These are phyloP conservation scores for Ianthella basta DNA, from an alignment of 37 sponge, comb jelly and placozoan species.

Conservation along the genomic window DNA sequence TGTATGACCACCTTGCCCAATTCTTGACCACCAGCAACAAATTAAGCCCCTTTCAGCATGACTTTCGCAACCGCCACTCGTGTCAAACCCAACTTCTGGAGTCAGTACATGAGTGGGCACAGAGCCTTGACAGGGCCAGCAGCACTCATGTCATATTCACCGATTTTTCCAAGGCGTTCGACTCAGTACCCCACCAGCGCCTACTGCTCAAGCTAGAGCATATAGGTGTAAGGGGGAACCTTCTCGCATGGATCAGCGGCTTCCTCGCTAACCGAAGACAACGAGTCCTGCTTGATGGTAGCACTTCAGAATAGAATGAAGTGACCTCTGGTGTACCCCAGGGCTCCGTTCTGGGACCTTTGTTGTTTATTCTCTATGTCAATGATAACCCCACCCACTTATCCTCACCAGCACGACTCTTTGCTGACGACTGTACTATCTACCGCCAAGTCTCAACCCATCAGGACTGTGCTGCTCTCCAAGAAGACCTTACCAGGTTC, in stretches of 20 bases:
- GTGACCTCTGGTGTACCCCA: conserved; percentile 44
- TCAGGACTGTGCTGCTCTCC: too few relatives aligned
- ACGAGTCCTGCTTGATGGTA: conserved; percentile 29
- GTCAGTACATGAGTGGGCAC: conserved; percentile 39
- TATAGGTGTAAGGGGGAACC: conserved; percentile 13
- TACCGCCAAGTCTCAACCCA: too few relatives aligned
- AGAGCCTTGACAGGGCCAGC: not conserved
- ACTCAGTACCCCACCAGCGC: conserved; percentile 35
- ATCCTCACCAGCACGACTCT: not conserved
- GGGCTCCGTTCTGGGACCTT: conserved; percentile 46
- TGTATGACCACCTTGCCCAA: not conserved
- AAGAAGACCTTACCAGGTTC: too few relatives aligned
- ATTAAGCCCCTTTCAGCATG: conserved; percentile 26
- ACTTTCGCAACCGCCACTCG: conserved; percentile 10
- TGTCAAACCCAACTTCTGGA: conserved; percentile 46
- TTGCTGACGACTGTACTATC: not conserved
- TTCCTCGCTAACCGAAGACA: conserved; percentile 1
- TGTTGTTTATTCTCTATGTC: conserved; percentile 42
- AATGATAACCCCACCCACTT: not conserved
- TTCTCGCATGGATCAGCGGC: conserved; percentile 1
- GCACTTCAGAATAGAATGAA: conserved; percentile 31
- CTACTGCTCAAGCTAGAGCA: conserved; percentile 29
- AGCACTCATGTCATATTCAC: conserved; percentile 29
- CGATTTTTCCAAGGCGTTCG: conserved; percentile 51
- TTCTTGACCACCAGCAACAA: conserved; percentile 22